phyloP scores from a whole-genome alignment of 1,140 invertebrate genomes.

The Dryas iulia region DNA sequence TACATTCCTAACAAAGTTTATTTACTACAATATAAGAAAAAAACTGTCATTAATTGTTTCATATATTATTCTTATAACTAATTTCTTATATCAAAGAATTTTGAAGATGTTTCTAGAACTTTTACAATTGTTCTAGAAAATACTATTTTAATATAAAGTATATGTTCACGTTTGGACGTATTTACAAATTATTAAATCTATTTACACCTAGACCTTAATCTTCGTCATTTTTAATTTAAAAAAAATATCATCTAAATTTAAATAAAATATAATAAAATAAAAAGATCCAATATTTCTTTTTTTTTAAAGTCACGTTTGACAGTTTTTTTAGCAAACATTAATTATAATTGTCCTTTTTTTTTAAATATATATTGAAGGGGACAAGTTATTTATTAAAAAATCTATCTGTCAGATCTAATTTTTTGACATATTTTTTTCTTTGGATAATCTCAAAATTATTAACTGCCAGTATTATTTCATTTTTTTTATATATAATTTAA shows the following conservation, averaged over 20 bases:
- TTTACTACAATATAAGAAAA: background rate
- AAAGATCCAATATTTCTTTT: background rate
- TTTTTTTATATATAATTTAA: no score
- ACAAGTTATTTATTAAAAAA: no score
- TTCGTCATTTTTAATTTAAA: background rate
- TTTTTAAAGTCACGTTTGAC: no score
- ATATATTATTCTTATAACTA: background rate
- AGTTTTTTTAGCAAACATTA: no score
- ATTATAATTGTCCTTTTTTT: no score
- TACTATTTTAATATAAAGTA: background rate
- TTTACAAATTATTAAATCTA: conserved; percentile 19
- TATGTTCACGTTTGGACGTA: conserved; percentile 26
- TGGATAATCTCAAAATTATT: no score
- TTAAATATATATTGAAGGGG: no score
- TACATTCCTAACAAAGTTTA: conserved; percentile 11
- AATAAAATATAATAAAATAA: background rate
- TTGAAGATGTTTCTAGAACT: background rate
- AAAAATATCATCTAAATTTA: background rate
- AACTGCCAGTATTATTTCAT: no score
- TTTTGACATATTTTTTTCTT: no score
- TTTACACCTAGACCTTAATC: background rate
- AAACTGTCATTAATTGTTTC: background rate
- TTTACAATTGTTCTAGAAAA: conserved; percentile 5
- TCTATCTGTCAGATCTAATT: no score
- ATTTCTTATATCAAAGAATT: background rate